phyloP scores from a whole-genome alignment of 2,797 vertebrate genomes.

The Oreortyx pictus region DNA sequence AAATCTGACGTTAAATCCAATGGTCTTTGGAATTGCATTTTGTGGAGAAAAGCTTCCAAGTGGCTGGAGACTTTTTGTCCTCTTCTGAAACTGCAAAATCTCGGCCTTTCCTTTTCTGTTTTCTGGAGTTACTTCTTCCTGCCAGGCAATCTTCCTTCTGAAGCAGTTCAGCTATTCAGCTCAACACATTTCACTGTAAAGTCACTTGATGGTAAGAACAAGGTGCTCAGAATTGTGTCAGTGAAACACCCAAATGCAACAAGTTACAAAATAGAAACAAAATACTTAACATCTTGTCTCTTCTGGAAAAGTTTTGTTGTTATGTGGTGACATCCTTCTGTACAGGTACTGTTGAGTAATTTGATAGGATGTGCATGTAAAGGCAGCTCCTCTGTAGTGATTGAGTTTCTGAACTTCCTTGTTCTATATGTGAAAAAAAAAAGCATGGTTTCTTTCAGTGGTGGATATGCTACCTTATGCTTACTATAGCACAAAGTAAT shows the following conservation, averaged over 20 bases:
- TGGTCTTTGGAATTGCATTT: not conserved
- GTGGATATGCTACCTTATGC: not conserved
- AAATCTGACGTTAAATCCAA: not conserved
- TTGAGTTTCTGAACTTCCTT: not conserved
- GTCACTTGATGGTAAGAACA: not conserved
- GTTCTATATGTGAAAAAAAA: not conserved
- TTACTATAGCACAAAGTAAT: accelerated
- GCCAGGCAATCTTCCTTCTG: not conserved
- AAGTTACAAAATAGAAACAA: not conserved
- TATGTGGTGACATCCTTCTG: not conserved
- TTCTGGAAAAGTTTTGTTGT: not conserved
- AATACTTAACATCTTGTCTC: not conserved
- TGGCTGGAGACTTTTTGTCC: not conserved
- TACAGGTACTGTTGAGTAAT: not conserved
- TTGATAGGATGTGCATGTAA: not conserved
- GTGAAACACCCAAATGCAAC: not conserved
- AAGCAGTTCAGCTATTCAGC: not conserved
- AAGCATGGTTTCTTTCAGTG: not conserved
- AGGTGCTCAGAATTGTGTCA: not conserved
- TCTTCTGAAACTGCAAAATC: not conserved
- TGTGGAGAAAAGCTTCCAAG: not conserved
- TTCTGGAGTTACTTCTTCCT: constrained; percentile 3
- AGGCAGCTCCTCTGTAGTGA: not conserved
- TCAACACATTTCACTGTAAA: not conserved
- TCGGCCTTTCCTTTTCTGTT: not conserved